Evolutionary conservation across 1,140 invertebrate genomes (phyloP).

Genomic region (Euwallacea similis): DNA sequence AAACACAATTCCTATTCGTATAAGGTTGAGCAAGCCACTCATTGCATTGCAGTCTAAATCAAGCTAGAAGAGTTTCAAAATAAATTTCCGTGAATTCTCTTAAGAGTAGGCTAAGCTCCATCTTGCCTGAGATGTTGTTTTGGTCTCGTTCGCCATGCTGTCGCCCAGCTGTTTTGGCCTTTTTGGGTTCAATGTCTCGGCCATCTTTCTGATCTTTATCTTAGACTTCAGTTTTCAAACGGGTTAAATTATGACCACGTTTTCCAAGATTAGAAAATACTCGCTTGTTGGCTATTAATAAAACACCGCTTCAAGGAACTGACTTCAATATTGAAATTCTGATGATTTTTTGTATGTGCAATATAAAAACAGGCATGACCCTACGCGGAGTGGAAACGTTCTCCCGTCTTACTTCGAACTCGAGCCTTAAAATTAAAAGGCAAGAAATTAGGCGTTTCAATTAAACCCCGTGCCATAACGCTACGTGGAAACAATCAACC

Average conservation of each 20-base stretch:
- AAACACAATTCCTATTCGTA: too few relatives aligned
- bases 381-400: too few relatives aligned
- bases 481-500: too few relatives aligned
- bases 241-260: conserved; percentile 14
- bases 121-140: conserved; percentile 2
- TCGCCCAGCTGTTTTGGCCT: conserved; percentile 16
- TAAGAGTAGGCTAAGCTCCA: conserved; percentile 13
- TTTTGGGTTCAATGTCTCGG: conserved; percentile 30
- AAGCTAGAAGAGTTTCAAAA: conserved; percentile 12
- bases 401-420: too few relatives aligned
- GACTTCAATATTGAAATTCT: background rate
- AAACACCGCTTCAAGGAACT: background rate
- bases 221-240: conserved; percentile 25
- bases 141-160: conserved; percentile 1
- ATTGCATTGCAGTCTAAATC: background rate
- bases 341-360: too few relatives aligned
- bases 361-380: too few relatives aligned
- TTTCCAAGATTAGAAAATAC: conserved; percentile 18
- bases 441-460: too few relatives aligned
- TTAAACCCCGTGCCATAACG: too few relatives aligned
- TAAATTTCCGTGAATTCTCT: conserved; percentile 14
- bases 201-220: conserved; percentile 26
- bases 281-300: conserved; percentile 8
- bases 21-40: background rate
- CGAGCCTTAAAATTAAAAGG: too few relatives aligned